Conservation (phyloP, 2,888 invertebrate genomes). For the Heliconius erato region DNA sequence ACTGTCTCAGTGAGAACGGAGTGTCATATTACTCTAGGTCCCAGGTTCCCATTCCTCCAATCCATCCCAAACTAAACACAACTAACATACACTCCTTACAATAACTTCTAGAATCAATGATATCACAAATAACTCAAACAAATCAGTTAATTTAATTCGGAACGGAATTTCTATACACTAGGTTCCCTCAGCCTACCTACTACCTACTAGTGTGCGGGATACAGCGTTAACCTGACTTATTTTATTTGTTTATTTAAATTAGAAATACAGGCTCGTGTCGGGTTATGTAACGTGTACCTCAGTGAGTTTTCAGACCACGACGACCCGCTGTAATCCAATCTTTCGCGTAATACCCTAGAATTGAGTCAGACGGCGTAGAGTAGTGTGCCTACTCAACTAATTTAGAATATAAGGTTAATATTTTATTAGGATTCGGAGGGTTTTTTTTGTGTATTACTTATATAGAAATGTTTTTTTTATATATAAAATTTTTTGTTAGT, state of each 20-base stretch:
- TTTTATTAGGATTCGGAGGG: background rate
- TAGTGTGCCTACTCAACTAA: constrained; percentile 3
- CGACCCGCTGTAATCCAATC: constrained; percentile 54
- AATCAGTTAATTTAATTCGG: constrained; percentile 5
- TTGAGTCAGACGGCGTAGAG: constrained; percentile 51
- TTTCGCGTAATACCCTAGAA: constrained; percentile 53
- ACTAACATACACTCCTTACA: too few relatives aligned
- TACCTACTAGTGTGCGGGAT: too few relatives aligned
- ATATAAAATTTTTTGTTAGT: too few relatives aligned
- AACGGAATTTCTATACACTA: too few relatives aligned
- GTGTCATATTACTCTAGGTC: too few relatives aligned
- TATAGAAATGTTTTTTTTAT: background rate
- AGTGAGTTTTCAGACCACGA: constrained; percentile 52
- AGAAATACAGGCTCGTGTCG: constrained; percentile 14
- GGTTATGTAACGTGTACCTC: constrained; percentile 41
- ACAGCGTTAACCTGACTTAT: too few relatives aligned
- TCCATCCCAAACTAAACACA: too few relatives aligned
- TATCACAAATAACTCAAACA: background rate
- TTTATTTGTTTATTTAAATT: background rate
- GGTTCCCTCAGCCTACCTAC: too few relatives aligned
- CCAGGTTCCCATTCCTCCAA: too few relatives aligned
- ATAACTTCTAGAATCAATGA: too few relatives aligned
- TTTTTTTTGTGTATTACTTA: background rate
- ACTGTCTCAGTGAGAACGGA: too few relatives aligned
- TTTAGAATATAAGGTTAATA: background rate